Evolutionary conservation across 2,797 vertebrate species (phyloP).

Genomic region (Argyrosomus regius): DNA sequence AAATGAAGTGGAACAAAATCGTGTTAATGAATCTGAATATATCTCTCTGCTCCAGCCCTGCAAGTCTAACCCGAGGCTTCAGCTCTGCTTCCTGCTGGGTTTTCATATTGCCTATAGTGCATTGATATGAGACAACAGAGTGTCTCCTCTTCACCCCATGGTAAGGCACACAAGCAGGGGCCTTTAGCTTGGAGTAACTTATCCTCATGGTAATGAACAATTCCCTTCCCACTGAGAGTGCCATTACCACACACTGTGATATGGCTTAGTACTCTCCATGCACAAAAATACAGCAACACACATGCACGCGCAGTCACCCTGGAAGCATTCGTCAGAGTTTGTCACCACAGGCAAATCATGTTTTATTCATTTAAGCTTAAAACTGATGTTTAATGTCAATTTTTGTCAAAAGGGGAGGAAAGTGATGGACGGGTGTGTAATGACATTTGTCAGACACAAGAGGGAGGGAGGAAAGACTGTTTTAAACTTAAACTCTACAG

Average conservation of each 20-base stretch:
- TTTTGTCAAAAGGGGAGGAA: slow-evolving; percentile 30
- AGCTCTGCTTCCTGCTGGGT: slow-evolving; percentile 53
- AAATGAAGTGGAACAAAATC: slow-evolving; percentile 62
- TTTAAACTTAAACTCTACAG: slow-evolving; percentile 23
- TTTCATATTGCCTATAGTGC: slow-evolving; percentile 63
- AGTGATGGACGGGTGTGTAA: slow-evolving; percentile 45
- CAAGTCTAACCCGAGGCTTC: slow-evolving; percentile 22
- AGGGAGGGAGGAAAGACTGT: slow-evolving; percentile 13
- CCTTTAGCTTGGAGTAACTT: slow-evolving; percentile 55
- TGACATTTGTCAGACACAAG: slow-evolving; percentile 33
- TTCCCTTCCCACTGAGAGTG: slow-evolving; percentile 58
- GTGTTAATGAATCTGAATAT: slow-evolving; percentile 41
- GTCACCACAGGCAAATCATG: slow-evolving; percentile 38
- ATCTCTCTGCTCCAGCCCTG: slow-evolving; percentile 14
- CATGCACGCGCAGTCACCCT: slow-evolving; percentile 28
- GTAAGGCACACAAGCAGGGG: slow-evolving; percentile 48
- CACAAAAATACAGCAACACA: slow-evolving; percentile 37
- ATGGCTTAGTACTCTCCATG: slow-evolving; percentile 34
- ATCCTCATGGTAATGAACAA: slow-evolving; percentile 70
- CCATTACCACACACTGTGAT: slow-evolving; percentile 68
- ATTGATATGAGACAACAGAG: slow-evolving; percentile 53
- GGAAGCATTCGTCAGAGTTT: slow-evolving; percentile 31
- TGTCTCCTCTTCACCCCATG: slow-evolving; percentile 40
- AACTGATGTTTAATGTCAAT: slow-evolving; percentile 53
- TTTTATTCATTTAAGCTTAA: slow-evolving; percentile 65